Evolutionary conservation across 2,797 vertebrate species (phyloP).

Genomic region (Gymnothorax reevesii): DNA sequence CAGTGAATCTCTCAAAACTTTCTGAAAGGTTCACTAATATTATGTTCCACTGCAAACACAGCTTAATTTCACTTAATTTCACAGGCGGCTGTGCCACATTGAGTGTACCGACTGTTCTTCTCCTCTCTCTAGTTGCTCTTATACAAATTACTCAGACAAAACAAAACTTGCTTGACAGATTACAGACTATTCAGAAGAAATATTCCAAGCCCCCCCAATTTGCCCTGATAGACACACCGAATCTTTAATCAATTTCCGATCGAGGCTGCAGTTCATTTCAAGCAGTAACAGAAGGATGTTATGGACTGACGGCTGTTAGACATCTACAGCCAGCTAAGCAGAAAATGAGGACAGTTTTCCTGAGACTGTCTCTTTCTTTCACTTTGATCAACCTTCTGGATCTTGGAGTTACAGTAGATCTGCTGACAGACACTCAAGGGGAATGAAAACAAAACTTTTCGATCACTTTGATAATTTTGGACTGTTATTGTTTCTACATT

Average conservation of each 20-base stretch:
- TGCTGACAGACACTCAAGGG: constrained; percentile 69
- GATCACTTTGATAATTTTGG: constrained; percentile 39
- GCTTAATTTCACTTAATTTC: too few species aligned
- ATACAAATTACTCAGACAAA: neutral
- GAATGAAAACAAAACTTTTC: constrained; percentile 49
- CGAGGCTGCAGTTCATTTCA: constrained; percentile 68
- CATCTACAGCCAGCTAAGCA: constrained; percentile 47
- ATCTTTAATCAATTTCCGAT: constrained; percentile 3
- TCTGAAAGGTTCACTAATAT: too few species aligned
- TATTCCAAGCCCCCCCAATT: constrained; percentile 32
- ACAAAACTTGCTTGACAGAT: neutral
- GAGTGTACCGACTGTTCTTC: neutral
- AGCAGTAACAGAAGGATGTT: constrained; percentile 38
- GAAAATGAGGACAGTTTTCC: constrained; percentile 44
- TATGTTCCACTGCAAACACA: too few species aligned
- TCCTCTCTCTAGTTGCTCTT: neutral
- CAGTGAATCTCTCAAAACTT: too few species aligned
- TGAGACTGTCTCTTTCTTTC: constrained; percentile 42
- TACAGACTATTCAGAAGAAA: neutral
- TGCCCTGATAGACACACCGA: constrained; percentile 20
- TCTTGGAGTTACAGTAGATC: constrained; percentile 75
- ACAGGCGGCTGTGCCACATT: neutral
- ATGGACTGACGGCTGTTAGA: constrained; percentile 41
- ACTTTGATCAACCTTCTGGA: constrained; percentile 45
- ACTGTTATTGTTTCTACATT: too few species aligned